A percentile compares a stretch with the other conserved stretches of the same genome.
Conservation (phyloP, 1,140 invertebrate genomes). For the Micrasema longulum region DNA sequence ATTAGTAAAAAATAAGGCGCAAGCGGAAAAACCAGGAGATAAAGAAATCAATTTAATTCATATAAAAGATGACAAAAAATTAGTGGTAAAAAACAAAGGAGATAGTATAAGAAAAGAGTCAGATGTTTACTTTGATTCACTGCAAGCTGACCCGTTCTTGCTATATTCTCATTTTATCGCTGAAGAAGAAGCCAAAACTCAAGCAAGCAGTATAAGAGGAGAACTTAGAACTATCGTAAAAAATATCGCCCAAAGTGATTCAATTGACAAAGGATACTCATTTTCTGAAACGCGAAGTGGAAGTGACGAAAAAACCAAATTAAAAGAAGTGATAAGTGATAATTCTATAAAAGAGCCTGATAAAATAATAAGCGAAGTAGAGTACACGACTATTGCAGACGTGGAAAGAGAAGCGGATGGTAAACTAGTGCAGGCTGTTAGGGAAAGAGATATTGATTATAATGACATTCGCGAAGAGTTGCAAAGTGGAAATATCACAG, state of each 20-base stretch:
- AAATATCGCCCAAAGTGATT: constrained; percentile 11
- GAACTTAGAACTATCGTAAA: constrained; percentile 5
- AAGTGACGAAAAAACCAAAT: constrained; percentile 19
- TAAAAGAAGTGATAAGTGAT: constrained; percentile 24
- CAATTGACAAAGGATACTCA: constrained; percentile 13
- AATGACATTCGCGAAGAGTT: constrained; percentile 32
- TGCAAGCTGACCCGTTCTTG: constrained; percentile 51
- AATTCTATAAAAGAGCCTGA: constrained; percentile 26
- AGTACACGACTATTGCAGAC: constrained; percentile 17
- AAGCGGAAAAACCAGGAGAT: neutral
- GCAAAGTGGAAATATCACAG: constrained; percentile 38
- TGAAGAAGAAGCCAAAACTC: constrained; percentile 47
- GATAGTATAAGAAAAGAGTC: constrained; percentile 19
- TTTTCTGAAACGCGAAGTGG: constrained; percentile 24
- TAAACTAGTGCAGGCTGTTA: constrained; percentile 12
- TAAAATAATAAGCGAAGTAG: constrained; percentile 5
- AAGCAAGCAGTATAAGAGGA: constrained; percentile 11
- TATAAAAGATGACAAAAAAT: constrained; percentile 12
- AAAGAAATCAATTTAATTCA: neutral
- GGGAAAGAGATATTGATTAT: constrained; percentile 11
- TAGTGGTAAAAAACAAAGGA: constrained; percentile 7
- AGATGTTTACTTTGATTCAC: constrained; percentile 43
- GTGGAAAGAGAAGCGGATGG: constrained; percentile 18
- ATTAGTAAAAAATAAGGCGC: constrained; percentile 14
- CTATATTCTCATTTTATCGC: constrained; percentile 52